These are phyloP conservation scores for Oncorhynchus nerka DNA, from an alignment of 2,113 vertebrate species.

Conservation along the genomic window DNA sequence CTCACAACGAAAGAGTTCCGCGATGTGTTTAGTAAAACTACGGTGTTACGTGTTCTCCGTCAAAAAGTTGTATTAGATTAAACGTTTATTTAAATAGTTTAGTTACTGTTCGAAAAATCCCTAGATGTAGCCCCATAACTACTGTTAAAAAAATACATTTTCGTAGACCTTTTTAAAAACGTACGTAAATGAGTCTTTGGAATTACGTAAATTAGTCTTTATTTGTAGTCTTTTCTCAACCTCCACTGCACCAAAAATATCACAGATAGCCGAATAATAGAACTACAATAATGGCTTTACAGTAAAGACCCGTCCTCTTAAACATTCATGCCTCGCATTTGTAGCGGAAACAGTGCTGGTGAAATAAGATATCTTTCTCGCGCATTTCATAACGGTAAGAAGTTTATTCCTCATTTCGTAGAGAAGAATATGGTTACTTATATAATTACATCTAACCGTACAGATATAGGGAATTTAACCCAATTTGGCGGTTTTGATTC, in stretches of 20 bases:
- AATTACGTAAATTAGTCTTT: background rate
- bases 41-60: background rate
- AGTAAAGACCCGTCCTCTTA: constrained; percentile 21
- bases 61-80: background rate
- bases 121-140: too few species aligned
- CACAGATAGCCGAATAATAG: background rate
- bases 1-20: constrained; percentile 45
- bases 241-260: background rate
- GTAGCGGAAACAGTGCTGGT: background rate
- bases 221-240: constrained; percentile 14
- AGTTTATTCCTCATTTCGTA: background rate
- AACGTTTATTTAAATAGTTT: too few species aligned
- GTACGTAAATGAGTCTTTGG: background rate
- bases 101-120: too few species aligned
- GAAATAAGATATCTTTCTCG: background rate
- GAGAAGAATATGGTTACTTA: background rate
- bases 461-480: background rate
- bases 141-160: too few species aligned
- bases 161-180: background rate
- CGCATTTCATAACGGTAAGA: constrained; percentile 36
- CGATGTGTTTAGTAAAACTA: background rate
- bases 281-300: constrained; percentile 42
- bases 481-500: background rate
- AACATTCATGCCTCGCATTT: constrained; percentile 24
- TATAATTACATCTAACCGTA: background rate